Evolutionary conservation across 2,888 invertebrate genomes (phyloP).

Genomic region (Standfussiana lucernea): DNA sequence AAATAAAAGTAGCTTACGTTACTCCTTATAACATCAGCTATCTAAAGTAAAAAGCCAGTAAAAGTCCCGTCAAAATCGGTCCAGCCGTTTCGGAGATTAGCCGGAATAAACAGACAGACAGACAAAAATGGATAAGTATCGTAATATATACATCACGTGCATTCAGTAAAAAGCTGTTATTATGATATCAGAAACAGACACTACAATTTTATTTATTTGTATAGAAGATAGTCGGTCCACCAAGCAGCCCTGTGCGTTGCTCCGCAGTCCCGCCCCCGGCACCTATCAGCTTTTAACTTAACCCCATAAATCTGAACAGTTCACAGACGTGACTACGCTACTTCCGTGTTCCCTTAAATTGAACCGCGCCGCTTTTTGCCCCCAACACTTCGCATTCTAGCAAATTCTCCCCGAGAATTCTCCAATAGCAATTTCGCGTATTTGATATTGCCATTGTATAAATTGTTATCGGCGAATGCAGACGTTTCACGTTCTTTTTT

Average conservation of each 20-base stretch:
- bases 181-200: no score
- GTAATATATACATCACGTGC: no score
- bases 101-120: no score
- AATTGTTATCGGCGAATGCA: slow-evolving; percentile 62
- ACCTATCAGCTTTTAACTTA: slow-evolving; percentile 57
- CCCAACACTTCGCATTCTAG: slow-evolving; percentile 48
- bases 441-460: slow-evolving; percentile 61
- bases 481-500: slow-evolving; percentile 40
- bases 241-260: slow-evolving; percentile 4
- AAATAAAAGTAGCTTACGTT: no score
- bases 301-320: slow-evolving; percentile 68
- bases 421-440: slow-evolving; percentile 55
- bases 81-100: no score
- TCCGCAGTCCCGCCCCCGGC: slow-evolving; percentile 30
- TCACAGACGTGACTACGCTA: slow-evolving; percentile 67
- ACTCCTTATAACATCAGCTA: no score
- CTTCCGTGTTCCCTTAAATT: slow-evolving; percentile 68
- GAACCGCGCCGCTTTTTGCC: slow-evolving; percentile 65
- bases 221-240: not conserved
- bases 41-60: no score
- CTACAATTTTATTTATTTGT: no score
- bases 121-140: no score
- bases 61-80: no score
- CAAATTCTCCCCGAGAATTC: slow-evolving; percentile 49
- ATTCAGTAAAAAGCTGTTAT: no score